Base-by-base conservation (phyloP, 35 echinoderm and acorn worm species). In the Strongylocentrotus purpuratus region DNA sequence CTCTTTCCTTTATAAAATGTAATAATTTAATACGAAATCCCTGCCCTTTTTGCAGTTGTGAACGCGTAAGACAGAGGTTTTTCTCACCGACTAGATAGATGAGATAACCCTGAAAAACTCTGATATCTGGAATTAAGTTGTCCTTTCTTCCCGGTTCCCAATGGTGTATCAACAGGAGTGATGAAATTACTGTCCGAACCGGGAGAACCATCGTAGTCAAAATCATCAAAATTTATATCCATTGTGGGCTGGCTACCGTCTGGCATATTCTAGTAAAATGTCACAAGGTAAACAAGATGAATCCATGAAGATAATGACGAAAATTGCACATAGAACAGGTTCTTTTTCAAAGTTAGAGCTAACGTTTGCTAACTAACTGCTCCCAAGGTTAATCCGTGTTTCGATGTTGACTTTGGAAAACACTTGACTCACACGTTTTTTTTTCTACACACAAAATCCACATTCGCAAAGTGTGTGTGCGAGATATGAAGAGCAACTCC, bases 51-150 rank as follows among this genome's bases (percentile, higher is more conserved):
- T 41, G n/a, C 35, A 0, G 35, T 94, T 47, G 33, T 60, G 60
- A 48, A 58, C 31, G 5, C 15, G 31, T 31, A 22, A 58, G 4
- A 31, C 35, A 33, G 33, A 48, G 22, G 35, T 71, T 78, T 70
- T 70, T 93, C 96, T 97, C 94, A 97, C 96, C 96, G 91, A 94
- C 96, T 97, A 6, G 96, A 95, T 33, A 95, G 96, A 70, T 97
- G 93, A 25, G 96, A 97, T 48, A 97, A 20, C 20, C 96, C 96
- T 65, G 96, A 97, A 87, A 93, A 93, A 58, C 91, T 93, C 58
- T 93, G 91, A 58, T 50, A 93, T 58, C 91, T 93, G 18, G 47
- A 58, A 58, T 58, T 93, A 11, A 31, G 48, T 28, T 31, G 48
- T 46, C 45, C 91, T 93, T 93, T 93, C 48, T 93, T 93, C 46